Evolutionary conservation across 2,888 invertebrate genomes (phyloP).

Genomic region (Drosophila aldrichi): DNA sequence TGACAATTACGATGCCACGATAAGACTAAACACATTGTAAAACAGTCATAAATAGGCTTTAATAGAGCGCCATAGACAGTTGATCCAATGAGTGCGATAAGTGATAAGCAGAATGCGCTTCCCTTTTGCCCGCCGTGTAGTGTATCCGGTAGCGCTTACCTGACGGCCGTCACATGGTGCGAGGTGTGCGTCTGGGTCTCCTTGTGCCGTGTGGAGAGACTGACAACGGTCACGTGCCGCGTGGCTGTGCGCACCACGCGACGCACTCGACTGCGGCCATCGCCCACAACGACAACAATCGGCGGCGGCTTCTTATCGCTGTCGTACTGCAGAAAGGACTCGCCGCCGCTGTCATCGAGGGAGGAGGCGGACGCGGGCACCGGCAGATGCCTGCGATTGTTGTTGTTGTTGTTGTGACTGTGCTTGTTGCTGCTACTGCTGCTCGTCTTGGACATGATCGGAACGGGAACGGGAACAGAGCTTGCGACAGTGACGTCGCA

Average conservation of each 20-base stretch:
- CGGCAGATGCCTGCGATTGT: constrained; percentile 60
- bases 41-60: constrained; percentile 18
- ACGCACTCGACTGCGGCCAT: constrained; percentile 85
- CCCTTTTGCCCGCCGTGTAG: neutral
- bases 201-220: constrained; percentile 85
- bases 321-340: constrained; percentile 85
- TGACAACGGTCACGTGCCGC: constrained; percentile 85
- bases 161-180: constrained; percentile 86
- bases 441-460: constrained; percentile 80
- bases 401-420: constrained; percentile 38
- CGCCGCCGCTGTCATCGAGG: constrained; percentile 55
- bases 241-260: constrained; percentile 85
- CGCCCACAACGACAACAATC: constrained; percentile 85
- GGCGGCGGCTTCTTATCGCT: constrained; percentile 84
- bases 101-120: constrained; percentile 13
- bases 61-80: neutral
- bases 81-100: constrained; percentile 37
- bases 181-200: constrained; percentile 85
- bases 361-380: constrained; percentile 29
- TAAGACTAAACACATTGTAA: constrained; percentile 13
- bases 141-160: constrained; percentile 77
- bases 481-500: constrained; percentile 32
- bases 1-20: constrained; percentile 3
- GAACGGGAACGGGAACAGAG: constrained; percentile 26
- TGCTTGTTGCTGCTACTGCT: constrained; percentile 15